Conservation (phyloP, 1,140 invertebrate species). For the Stegodyphus dumicola region DNA sequence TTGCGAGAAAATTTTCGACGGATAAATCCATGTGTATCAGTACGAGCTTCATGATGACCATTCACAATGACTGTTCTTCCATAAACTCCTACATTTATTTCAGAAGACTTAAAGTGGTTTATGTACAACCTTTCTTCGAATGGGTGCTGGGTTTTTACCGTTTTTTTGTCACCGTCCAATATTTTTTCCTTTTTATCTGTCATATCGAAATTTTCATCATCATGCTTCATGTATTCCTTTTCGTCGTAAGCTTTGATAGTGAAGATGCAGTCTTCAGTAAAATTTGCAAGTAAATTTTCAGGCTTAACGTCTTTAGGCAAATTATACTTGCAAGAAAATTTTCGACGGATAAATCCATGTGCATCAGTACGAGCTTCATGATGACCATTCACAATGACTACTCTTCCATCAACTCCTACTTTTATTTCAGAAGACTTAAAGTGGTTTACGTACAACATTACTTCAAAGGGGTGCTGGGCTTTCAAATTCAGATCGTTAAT, state of each 20-base stretch:
- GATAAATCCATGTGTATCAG: slow-evolving; percentile 75
- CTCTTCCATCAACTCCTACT: slow-evolving; percentile 68
- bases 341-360: slow-evolving; percentile 79
- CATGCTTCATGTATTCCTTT: too few relatives aligned
- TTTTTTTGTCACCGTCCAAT: too few relatives aligned
- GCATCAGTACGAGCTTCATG: slow-evolving; percentile 65
- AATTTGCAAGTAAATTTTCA: slow-evolving; percentile 73
- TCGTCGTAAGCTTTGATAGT: background rate
- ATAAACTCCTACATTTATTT: slow-evolving; percentile 76
- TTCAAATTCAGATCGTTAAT: too few relatives aligned
- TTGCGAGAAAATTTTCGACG: slow-evolving; percentile 80
- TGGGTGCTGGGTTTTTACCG: too few relatives aligned
- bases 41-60: slow-evolving; percentile 64
- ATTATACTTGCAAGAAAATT: slow-evolving; percentile 79
- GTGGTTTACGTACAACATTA: slow-evolving; percentile 84
- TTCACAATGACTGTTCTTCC: slow-evolving; percentile 61
- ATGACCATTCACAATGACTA: slow-evolving; percentile 64
- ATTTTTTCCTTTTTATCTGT: too few relatives aligned
- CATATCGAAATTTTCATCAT: too few relatives aligned
- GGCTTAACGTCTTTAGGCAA: slow-evolving; percentile 74
- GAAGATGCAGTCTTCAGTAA: background rate
- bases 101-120: slow-evolving; percentile 84
- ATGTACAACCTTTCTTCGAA: slow-evolving; percentile 83
- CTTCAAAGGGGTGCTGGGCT: slow-evolving; percentile 70
- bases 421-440: slow-evolving; percentile 85